These are phyloP conservation scores for Orius laevigatus DNA, from an alignment of 1,140 invertebrate species.

Conservation along the genomic window DNA sequence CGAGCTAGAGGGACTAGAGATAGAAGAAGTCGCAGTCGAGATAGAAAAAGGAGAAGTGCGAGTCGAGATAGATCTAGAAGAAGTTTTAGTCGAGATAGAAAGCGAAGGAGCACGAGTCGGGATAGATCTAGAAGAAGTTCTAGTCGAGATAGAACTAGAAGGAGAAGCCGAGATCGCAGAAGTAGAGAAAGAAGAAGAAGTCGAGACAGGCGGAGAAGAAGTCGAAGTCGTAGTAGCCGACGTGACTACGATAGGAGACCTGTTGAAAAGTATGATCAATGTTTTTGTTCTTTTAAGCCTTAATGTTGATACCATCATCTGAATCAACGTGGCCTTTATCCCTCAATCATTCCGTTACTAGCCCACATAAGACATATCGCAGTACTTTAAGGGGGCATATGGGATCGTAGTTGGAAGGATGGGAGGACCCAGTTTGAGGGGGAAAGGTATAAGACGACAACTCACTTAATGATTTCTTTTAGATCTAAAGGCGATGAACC, in stretches of 20 bases:
- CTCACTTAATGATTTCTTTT: background rate
- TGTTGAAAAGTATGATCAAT: conserved; percentile 18
- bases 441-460: too few relatives aligned
- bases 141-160: conserved; percentile 21
- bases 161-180: conserved; percentile 18
- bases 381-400: too few relatives aligned
- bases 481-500: conserved; percentile 12
- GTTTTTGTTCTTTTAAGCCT: conserved; percentile 3
- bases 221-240: conserved; percentile 24
- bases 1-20: conserved; percentile 25
- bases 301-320: too few relatives aligned
- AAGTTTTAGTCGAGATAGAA: conserved; percentile 22
- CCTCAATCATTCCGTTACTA: too few relatives aligned
- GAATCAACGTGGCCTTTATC: too few relatives aligned
- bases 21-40: conserved; percentile 21
- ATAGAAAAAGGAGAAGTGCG: conserved; percentile 19
- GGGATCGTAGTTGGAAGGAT: too few relatives aligned
- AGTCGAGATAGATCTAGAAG: conserved; percentile 25
- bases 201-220: conserved; percentile 24
- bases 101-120: conserved; percentile 22
- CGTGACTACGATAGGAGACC: conserved; percentile 24
- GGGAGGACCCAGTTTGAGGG: too few relatives aligned
- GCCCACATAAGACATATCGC: too few relatives aligned
- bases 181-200: conserved; percentile 20
- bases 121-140: conserved; percentile 24